These are phyloP conservation scores for Toxostoma redivivum DNA, from an alignment of 2,113 vertebrate species.

Conservation along the genomic window DNA sequence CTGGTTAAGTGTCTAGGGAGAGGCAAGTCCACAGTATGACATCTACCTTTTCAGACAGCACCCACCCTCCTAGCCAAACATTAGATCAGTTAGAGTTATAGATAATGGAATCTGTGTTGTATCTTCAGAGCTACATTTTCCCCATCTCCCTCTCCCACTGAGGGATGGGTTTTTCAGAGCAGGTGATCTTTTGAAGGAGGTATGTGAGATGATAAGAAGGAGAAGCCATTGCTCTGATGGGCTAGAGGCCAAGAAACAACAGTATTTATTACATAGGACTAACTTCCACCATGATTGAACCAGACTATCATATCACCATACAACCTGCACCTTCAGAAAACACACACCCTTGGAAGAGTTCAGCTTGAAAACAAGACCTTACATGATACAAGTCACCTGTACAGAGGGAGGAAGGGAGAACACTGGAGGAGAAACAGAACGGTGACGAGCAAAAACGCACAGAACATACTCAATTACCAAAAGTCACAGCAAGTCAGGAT, in stretches of 20 bases:
- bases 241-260: background rate
- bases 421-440: background rate
- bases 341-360: background rate
- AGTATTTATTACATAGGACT: background rate
- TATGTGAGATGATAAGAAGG: background rate
- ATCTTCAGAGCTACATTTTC: background rate
- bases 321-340: background rate
- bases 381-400: background rate
- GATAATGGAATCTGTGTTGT: background rate
- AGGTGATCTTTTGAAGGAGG: background rate
- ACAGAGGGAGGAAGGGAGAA: background rate
- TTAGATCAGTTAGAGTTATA: background rate
- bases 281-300: background rate
- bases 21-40: background rate
- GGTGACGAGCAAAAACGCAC: background rate
- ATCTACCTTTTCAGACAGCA: background rate
- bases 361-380: background rate
- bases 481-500: background rate
- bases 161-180: background rate
- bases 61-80: background rate
- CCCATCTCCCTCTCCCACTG: background rate
- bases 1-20: background rate
- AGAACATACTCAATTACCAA: background rate
- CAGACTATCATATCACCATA: background rate
- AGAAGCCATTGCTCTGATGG: background rate